These are phyloP conservation scores for Eilema caniola DNA, from an alignment of 2,888 invertebrate species.

Conservation along the genomic window DNA sequence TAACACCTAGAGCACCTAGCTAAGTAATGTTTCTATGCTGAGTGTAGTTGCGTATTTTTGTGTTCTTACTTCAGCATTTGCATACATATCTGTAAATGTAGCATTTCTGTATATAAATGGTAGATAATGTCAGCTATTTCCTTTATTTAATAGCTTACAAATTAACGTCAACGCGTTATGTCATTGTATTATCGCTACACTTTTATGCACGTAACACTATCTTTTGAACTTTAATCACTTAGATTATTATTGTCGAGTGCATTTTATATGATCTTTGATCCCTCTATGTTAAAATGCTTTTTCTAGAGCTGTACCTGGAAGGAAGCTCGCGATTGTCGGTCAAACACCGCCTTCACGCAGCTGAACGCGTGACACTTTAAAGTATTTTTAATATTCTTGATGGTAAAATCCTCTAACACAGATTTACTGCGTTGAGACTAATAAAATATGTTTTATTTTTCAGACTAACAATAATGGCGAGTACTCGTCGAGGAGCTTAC, in stretches of 20 bases:
- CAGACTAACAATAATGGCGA: constrained; percentile 80
- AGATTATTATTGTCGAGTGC: neutral
- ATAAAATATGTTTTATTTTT: constrained; percentile 32
- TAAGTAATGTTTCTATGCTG: constrained; percentile 8
- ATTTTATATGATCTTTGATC: neutral
- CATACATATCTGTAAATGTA: constrained; percentile 23
- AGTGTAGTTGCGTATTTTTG: constrained; percentile 16
- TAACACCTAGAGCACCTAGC: neutral
- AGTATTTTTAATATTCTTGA: neutral
- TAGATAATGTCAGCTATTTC: constrained; percentile 28
- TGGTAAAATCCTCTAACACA: neutral
- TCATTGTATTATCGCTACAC: neutral
- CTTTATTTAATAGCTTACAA: constrained; percentile 32
- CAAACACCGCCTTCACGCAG: neutral
- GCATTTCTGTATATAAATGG: constrained; percentile 11
- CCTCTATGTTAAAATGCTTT: neutral
- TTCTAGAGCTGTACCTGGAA: neutral
- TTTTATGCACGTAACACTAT: neutral
- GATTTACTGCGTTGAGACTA: neutral
- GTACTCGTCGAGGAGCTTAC: constrained; percentile 82
- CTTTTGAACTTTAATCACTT: constrained; percentile 4
- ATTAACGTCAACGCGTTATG: constrained; percentile 12
- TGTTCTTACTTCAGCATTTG: constrained; percentile 30
- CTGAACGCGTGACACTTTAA: too few relatives aligned
- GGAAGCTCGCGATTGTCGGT: neutral